Conservation (phyloP, 2,888 invertebrate species). For the Agrilus cyanescens region DNA sequence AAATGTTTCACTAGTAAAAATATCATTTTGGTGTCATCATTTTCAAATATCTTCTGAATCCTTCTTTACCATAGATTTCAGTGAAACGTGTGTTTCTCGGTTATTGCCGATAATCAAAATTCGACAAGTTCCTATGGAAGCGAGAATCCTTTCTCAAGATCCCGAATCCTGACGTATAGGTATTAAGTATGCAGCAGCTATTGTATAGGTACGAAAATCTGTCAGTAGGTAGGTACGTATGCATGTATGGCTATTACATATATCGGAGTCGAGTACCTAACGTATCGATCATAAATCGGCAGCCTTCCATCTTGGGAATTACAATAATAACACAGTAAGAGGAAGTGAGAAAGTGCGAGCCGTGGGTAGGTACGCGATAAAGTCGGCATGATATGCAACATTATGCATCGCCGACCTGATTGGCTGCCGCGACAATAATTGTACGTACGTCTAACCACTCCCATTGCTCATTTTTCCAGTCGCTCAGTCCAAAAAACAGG, state of each 20-base stretch:
- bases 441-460: conserved; percentile 33
- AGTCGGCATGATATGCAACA: conserved; percentile 31
- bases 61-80: too few relatives aligned
- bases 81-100: too few relatives aligned
- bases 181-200: too few relatives aligned
- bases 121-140: too few relatives aligned
- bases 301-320: conserved; percentile 36
- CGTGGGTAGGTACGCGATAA: conserved; percentile 27
- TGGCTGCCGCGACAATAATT: conserved; percentile 36
- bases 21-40: too few relatives aligned
- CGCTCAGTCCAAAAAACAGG: conserved; percentile 28
- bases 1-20: too few relatives aligned
- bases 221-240: too few relatives aligned
- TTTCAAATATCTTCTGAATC: too few relatives aligned
- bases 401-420: conserved; percentile 35
- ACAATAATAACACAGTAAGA: conserved; percentile 20
- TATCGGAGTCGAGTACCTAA: conserved; percentile 17
- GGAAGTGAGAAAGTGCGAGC: conserved; percentile 26
- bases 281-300: conserved; percentile 33
- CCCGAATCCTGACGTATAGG: too few relatives aligned
- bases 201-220: too few relatives aligned
- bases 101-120: too few relatives aligned
- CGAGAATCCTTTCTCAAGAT: too few relatives aligned
- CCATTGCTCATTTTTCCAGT: conserved; percentile 30
- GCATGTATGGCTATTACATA: conserved; percentile 7